Evolutionary conservation across 2,797 vertebrate genomes (phyloP), one percentile per base, ranked within the genome.

Genomic region (Halcyon chelicuti): DNA sequence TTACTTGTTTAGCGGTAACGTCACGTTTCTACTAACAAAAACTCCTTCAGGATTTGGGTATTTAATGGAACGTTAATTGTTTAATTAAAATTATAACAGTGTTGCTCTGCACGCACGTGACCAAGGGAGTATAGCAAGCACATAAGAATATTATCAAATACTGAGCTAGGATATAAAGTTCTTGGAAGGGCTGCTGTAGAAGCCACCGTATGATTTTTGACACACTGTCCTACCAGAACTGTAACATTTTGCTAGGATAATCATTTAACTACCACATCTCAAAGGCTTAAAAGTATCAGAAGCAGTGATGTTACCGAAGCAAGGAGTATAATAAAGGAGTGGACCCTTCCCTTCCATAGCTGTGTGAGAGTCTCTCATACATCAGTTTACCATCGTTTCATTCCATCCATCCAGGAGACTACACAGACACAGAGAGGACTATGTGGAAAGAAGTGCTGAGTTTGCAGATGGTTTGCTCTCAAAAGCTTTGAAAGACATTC

Each of bases 1-100:
- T 99, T 99, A 99, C 99, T 99, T 99, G 99, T 99, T 99, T 99
- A 99, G 98, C 98, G 99, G 99, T 99, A 99, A 99, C 99, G 99
- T 99, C 99, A 99, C 99, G 98, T 98, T 98, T 99, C 98, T 98
- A 98, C 98, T 99, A 99, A 98, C 98, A 97, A 98, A 98, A 98
- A 98, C 97, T 98, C 97, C 98, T 98, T 98, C 97, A 98, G 98
- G 98, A 97, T 97, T 98, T 98, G 96, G 98, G 97, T 97, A 98
- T 96, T 98, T 98, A 97, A 96, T 4, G 96, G 97, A 98, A 96
- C 49, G 90, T 97, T 98, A 98, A 98, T 98, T 98, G 98, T 97
- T 96, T 96, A 97, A 97, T 95, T 97, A 97, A 98, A 98, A 98
- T 97, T 98, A 93, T 97, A 94, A 95, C 95, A 96, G 96, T 98